Evolutionary conservation across 2,113 vertebrate species (phyloP), one percentile per base, ranked within the genome.

Genomic region (Tauraco erythrolophus): DNA sequence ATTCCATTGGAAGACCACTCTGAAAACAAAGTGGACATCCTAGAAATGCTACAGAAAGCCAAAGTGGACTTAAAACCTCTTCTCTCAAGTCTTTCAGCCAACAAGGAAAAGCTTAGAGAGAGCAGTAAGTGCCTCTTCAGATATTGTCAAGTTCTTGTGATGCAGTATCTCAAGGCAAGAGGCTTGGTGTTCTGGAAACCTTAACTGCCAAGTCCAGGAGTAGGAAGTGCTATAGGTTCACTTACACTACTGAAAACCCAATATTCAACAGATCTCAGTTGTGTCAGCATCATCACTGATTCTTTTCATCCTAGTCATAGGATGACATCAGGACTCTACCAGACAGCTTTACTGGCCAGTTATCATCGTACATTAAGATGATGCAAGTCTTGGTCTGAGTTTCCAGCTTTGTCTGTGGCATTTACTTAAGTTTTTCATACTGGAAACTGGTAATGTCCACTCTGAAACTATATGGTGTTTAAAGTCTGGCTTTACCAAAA

Each of bases 41-140:
- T 99, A 98, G 99, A 99, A 96, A 99, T 99, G 97, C 98, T 99
- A 92, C 99, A 99, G 97, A 99, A 99, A 98, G 99, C 99, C 97
- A 99, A 99, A 98, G 98, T 99, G 97, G 99, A 99, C 96, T 98
- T 99, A 97, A 99, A 99, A 96, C 99, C 99, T 82, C 99, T 99
- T 92, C 98, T 99, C 83, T 99, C 99, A 94, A 99, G 98, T 88
- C 98, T 99, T 84, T 99, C 99, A 65, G 99, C 99, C 97, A 99
- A 99, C 98, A 99, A 99, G 96, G 99, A 99, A 97, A 99, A 99
- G 72, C 98, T 99, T 93, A 99, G 98, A 94, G 99, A 99, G 98
- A 99, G 99, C 98, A 99, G 99, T 99, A 98, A 99, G 99, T 99
- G 88, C 97, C 96, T 83, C 72, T 93, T 97, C 95, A 94, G 89